Evolutionary conservation across 2,888 invertebrate species (phyloP), one percentile per base, ranked within the genome.

Genomic region (Drosophila atripex): DNA sequence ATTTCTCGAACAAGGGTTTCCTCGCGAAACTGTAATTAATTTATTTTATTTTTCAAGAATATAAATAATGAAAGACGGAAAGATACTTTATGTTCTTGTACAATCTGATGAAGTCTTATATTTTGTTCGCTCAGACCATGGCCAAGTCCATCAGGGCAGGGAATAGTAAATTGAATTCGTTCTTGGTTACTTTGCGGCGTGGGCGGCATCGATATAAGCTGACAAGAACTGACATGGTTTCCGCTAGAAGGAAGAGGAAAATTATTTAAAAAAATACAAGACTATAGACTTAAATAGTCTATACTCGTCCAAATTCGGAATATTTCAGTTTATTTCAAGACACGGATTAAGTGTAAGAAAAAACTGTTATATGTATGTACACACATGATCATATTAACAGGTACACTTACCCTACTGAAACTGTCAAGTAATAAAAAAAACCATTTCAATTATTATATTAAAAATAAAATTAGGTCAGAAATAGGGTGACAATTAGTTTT

Each of bases 1-100:
- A 97, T 92, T 91, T 97, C 97, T 58, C 94, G 94, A 87, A 95
- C 93, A 54, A 97, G 92, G 23, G 95, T 94, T 86, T 96, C 96
- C 75, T 97, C 95, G 85, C 95, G 94, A 90, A 94, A 92, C 96
- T 97, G 92, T 11, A 76, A 76, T 23, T n/a, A 38, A 12, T 35
- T 6, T 28, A 2, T n/a, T 3, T 23, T 12, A 30, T 49, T 6
- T n/a, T 35, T 35, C 7, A 7, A 14, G n/a, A n/a, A 35, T 35
- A 35, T 11, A 41, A 53, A 38, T 9, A 7, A 35, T 6, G 7
- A 1, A 7, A 7, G 35, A 5, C 5, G 6, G 14, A 35, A 1
- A n/a, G 5, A 35, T 35, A 9, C 97, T 94, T 94, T 95, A 90
- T 96, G 95, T 77, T 96, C 95, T 63, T 95, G 93, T 82, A 96